Evolutionary conservation across 2,888 invertebrate genomes (phyloP).

Genomic region (Antheraea assamensis): DNA sequence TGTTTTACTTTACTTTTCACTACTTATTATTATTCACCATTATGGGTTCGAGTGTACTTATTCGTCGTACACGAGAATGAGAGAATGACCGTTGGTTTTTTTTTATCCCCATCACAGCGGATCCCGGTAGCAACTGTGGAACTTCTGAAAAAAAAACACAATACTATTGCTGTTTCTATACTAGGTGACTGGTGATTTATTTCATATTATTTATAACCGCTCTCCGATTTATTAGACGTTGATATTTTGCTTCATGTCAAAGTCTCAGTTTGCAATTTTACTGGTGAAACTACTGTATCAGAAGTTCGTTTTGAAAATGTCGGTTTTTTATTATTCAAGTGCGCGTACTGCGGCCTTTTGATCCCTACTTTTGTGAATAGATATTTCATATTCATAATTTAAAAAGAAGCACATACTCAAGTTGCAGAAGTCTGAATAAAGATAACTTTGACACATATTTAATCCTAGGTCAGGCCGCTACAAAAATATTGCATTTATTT

Average conservation of each 20-base stretch:
- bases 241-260: conserved; percentile 40
- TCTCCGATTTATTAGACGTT: conserved; percentile 44
- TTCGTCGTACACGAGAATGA: conserved; percentile 42
- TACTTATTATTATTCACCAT: neutral
- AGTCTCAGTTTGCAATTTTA: neutral
- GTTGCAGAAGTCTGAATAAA: no score
- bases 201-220: conserved; percentile 16
- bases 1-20: no score
- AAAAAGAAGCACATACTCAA: no score
- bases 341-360: no score
- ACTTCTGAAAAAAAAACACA: conserved; percentile 53
- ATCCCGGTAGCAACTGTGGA: conserved; percentile 57
- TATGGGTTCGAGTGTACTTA: conserved; percentile 35
- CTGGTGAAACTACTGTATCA: neutral
- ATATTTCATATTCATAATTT: no score
- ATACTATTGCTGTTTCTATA: conserved; percentile 45
- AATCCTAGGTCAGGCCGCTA: no score
- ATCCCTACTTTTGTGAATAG: no score
- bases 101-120: conserved; percentile 61
- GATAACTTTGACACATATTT: no score
- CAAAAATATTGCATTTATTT: no score
- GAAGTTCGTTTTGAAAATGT: no score
- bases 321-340: no score
- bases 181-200: conserved; percentile 44
- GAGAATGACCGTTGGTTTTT: conserved; percentile 56